Evolutionary conservation across 2,888 invertebrate species (phyloP).

Genomic region (Tupiocoris notatus): DNA sequence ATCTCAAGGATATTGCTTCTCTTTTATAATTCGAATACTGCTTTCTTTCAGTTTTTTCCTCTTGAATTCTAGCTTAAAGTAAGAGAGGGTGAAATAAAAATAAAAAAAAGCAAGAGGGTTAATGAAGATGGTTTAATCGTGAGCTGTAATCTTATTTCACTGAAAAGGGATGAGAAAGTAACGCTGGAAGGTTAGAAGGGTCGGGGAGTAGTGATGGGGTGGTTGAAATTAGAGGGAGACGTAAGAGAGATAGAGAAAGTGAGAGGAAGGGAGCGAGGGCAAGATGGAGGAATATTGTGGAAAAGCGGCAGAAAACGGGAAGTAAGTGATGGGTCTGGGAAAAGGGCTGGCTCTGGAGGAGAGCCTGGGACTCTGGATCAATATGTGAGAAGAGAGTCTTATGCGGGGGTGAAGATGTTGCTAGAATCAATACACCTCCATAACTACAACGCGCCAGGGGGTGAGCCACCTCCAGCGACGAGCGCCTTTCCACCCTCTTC

Average conservation of each 20-base stretch:
- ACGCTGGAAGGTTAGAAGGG: neutral
- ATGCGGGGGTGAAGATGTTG: conserved; percentile 37
- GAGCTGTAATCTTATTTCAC: conserved; percentile 36
- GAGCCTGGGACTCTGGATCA: conserved; percentile 21
- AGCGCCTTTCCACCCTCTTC: conserved; percentile 15
- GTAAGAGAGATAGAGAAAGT: neutral
- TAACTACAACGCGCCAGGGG: conserved; percentile 24
- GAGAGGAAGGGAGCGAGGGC: conserved; percentile 1
- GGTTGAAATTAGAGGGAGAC: neutral
- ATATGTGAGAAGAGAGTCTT: conserved; percentile 29
- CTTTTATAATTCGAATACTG: too few species aligned
- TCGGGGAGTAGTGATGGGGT: neutral
- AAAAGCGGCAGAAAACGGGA: neutral
- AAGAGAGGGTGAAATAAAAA: neutral
- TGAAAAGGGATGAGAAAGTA: neutral
- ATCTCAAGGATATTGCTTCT: too few species aligned
- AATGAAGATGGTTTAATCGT: conserved; percentile 37
- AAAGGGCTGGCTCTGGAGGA: too few species aligned
- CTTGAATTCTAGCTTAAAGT: neutral
- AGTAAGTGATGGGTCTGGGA: neutral
- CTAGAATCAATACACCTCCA: conserved; percentile 41
- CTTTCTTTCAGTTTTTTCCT: too few species aligned
- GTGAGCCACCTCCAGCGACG: neutral
- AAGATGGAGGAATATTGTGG: neutral
- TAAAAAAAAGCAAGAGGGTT: conserved; percentile 5